phyloP scores from a whole-genome alignment of 1,140 invertebrate genomes.

The Psix sp. region DNA sequence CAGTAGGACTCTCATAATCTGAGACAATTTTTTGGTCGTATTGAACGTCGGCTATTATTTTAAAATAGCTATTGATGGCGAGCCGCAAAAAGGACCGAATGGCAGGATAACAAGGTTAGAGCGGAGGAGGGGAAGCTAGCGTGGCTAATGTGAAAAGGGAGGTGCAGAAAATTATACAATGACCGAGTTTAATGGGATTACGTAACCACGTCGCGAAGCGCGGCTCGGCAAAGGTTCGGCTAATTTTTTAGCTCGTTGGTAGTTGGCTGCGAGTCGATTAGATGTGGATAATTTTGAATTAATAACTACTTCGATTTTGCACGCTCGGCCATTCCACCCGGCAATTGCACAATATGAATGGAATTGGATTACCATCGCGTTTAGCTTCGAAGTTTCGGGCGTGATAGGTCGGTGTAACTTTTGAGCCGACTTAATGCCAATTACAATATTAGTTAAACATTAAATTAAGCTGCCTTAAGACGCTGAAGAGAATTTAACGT shows the following conservation, averaged over 20 bases:
- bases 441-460: slow-evolving; percentile 52
- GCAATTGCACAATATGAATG: slow-evolving; percentile 45
- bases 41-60: slow-evolving; percentile 36
- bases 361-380: slow-evolving; percentile 45
- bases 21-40: slow-evolving; percentile 3
- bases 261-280: slow-evolving; percentile 48
- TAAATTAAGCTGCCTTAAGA: slow-evolving; percentile 42
- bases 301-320: slow-evolving; percentile 54
- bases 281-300: slow-evolving; percentile 50
- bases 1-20: neutral
- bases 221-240: slow-evolving; percentile 44
- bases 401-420: slow-evolving; percentile 44
- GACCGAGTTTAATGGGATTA: slow-evolving; percentile 59
- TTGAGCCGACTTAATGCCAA: slow-evolving; percentile 48
- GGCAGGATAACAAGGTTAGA: slow-evolving; percentile 1
- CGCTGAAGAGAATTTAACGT: slow-evolving; percentile 37
- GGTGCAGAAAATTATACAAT: slow-evolving; percentile 53
- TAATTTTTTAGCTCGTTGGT: slow-evolving; percentile 55
- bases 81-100: slow-evolving; percentile 34
- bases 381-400: slow-evolving; percentile 20
- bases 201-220: slow-evolving; percentile 42
- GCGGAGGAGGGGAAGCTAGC: neutral
- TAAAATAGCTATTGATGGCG: slow-evolving; percentile 38
- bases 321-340: slow-evolving; percentile 17
- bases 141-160: slow-evolving; percentile 50